Conservation (phyloP, 2,797 vertebrate genomes). For the Sus cebifrons region DNA sequence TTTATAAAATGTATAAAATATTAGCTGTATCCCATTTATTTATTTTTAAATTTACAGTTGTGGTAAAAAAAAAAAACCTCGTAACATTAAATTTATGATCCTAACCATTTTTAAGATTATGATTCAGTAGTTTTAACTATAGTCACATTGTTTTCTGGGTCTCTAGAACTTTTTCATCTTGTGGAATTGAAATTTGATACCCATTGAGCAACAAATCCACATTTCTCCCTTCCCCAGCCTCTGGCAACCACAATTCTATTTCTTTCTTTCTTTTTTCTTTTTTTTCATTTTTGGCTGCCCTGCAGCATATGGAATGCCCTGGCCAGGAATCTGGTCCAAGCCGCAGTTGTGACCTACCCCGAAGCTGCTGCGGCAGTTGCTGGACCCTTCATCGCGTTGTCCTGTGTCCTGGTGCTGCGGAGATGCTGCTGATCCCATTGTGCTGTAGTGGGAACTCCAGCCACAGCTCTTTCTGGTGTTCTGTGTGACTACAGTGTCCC, state of each 20-base stretch:
- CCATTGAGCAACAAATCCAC: background rate
- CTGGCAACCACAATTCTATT: background rate
- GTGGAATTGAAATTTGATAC: background rate
- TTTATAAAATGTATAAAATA: slow-evolving; percentile 50
- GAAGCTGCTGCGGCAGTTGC: too few species aligned
- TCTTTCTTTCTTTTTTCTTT: too few species aligned
- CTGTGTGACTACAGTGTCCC: background rate
- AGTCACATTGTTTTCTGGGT: background rate
- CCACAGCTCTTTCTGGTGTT: background rate
- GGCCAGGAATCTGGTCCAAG: too few species aligned
- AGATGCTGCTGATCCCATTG: too few species aligned
- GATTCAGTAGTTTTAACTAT: background rate
- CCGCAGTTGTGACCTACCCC: too few species aligned
- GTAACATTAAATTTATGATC: slow-evolving; percentile 2
- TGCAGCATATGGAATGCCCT: too few species aligned
- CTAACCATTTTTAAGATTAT: background rate
- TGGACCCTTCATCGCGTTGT: too few species aligned
- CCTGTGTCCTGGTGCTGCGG: too few species aligned
- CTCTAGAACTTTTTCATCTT: slow-evolving; percentile 27
- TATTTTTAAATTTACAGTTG: background rate
- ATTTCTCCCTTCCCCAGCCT: background rate
- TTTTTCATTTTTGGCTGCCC: too few species aligned
- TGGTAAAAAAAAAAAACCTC: background rate
- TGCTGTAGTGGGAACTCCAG: too few species aligned
- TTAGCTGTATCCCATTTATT: slow-evolving; percentile 3